Evolutionary conservation across 92 coral and sea anemone species (phyloP).

Genomic region (Muricea muricata): DNA sequence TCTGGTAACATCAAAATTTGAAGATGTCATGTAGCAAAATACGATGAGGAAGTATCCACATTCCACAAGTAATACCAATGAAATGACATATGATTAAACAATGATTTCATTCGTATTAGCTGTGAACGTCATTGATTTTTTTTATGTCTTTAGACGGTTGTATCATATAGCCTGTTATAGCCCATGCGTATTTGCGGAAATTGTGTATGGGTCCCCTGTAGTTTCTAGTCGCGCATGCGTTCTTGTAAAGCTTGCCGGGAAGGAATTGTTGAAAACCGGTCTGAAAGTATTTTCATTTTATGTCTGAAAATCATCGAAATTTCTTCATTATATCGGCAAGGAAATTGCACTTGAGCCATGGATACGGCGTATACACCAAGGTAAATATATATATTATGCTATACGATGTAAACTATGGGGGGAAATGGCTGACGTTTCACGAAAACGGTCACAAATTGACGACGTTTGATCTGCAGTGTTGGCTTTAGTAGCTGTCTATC

Average conservation of each 20-base stretch:
- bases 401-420: not conserved
- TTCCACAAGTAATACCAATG: no score
- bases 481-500: not conserved
- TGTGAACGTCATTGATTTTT: no score
- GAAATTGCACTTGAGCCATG: slow-evolving; percentile 22
- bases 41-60: no score
- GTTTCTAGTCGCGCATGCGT: slow-evolving; percentile 17
- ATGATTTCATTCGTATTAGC: no score
- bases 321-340: not conserved
- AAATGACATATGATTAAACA: no score
- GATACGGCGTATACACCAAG: slow-evolving; percentile 16
- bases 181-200: not conserved
- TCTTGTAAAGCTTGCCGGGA: slow-evolving; percentile 33
- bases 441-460: not conserved
- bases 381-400: not conserved
- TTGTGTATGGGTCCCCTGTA: slow-evolving; percentile 3
- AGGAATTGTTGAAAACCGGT: slow-evolving; percentile 32
- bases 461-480: slow-evolving; percentile 5
- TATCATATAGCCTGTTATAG: no score
- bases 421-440: not conserved
- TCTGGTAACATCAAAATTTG: not conserved
- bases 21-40: no score
- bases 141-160: no score
- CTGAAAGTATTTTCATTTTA: slow-evolving; percentile 5
- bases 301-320: not conserved